A percentile compares a stretch with the other conserved stretches of the same genome.
phyloP scores from a whole-genome alignment of 2,113 vertebrate genomes.

The Halichoeres trimaculatus region DNA sequence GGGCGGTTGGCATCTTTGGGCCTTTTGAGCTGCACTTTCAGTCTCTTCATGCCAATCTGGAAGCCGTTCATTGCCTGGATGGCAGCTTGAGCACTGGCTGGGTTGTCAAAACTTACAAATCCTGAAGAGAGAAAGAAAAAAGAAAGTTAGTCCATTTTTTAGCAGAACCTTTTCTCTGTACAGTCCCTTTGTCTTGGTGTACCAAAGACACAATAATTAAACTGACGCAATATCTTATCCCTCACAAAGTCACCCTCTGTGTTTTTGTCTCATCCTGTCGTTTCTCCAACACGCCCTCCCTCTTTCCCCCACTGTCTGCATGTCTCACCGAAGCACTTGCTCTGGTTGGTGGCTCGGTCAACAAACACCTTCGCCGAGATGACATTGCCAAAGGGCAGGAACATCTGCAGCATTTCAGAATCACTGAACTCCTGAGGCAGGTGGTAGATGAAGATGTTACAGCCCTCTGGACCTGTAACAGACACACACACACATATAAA shows the following conservation, averaged over 20 bases:
- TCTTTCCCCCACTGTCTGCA: neutral
- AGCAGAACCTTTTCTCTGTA: neutral
- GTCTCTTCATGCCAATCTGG: slow-evolving; percentile 95
- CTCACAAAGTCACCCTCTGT: slow-evolving; percentile 11
- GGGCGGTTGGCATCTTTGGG: slow-evolving; percentile 93
- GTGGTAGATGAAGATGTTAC: slow-evolving; percentile 99
- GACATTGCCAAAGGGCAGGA: slow-evolving; percentile 96
- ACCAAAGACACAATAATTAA: slow-evolving; percentile 1
- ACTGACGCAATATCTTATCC: slow-evolving; percentile 16
- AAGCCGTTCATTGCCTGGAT: slow-evolving; percentile 96
- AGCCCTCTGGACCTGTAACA: slow-evolving; percentile 93
- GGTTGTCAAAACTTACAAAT: slow-evolving; percentile 96
- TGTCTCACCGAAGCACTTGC: slow-evolving; percentile 96
- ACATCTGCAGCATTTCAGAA: slow-evolving; percentile 98
- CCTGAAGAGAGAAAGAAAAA: slow-evolving; percentile 71
- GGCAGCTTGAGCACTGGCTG: slow-evolving; percentile 90
- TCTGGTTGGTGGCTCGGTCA: slow-evolving; percentile 97
- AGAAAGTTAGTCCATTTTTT: neutral
- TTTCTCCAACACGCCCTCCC: slow-evolving; percentile 6
- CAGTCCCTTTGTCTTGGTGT: neutral
- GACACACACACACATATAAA: slow-evolving; percentile 32
- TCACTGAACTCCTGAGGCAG: slow-evolving; percentile 98
- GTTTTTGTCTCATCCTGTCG: slow-evolving; percentile 37
- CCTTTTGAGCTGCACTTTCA: slow-evolving; percentile 94
- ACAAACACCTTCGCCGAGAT: slow-evolving; percentile 99